Evolutionary conservation across 1,140 invertebrate genomes (phyloP).

Genomic region (Artemia franciscana): DNA sequence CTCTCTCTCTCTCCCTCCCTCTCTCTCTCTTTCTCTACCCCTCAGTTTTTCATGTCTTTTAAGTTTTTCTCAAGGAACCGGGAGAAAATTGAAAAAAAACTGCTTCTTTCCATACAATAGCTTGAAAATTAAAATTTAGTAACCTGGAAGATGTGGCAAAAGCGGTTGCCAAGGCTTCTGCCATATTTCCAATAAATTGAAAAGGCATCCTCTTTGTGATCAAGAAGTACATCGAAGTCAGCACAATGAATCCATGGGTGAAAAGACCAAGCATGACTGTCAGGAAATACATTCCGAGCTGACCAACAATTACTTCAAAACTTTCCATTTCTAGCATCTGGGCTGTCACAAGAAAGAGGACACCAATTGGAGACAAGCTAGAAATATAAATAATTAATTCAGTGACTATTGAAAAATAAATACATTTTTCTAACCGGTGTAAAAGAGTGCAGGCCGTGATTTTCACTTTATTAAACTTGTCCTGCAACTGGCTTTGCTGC

Average conservation of each 20-base stretch:
- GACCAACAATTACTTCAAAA: constrained; percentile 49
- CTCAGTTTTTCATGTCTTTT: too few species aligned
- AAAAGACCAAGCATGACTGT: constrained; percentile 70
- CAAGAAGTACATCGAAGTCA: constrained; percentile 58
- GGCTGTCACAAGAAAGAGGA: constrained; percentile 66
- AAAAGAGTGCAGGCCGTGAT: too few species aligned
- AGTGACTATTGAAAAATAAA: too few species aligned
- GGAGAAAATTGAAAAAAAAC: too few species aligned
- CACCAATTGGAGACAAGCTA: constrained; percentile 76
- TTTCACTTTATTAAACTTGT: too few species aligned
- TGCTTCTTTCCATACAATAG: too few species aligned
- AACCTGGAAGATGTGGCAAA: constrained; percentile 82
- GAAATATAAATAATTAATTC: too few species aligned
- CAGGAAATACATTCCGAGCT: constrained; percentile 69
- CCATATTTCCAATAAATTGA: constrained; percentile 51
- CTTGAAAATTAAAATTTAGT: constrained; percentile 2
- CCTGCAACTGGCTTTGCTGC: too few species aligned
- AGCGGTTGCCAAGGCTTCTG: constrained; percentile 65
- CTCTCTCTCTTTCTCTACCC: too few species aligned
- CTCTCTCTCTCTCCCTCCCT: too few species aligned
- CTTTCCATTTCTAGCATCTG: constrained; percentile 72
- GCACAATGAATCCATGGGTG: constrained; percentile 65
- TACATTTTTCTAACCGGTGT: too few species aligned
- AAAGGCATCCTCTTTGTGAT: constrained; percentile 54
- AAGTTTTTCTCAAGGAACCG: too few species aligned